A percentile compares a stretch with the other conserved stretches of the same genome.
These are phyloP conservation scores for Drosophila carrolli DNA, from an alignment of 1,140 invertebrate species.

Conservation along the genomic window DNA sequence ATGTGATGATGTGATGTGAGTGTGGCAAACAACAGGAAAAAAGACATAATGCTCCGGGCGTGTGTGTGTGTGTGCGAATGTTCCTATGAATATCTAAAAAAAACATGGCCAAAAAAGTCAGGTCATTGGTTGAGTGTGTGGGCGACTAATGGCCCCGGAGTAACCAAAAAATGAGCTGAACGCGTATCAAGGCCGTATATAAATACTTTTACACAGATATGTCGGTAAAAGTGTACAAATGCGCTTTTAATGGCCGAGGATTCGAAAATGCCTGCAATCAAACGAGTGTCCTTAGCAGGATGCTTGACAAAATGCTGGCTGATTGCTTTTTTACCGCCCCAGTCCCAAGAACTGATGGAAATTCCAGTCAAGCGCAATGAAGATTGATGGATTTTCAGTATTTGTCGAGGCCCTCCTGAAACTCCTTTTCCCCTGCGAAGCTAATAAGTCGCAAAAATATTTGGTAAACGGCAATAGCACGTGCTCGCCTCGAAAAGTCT, in stretches of 20 bases:
- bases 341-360: conserved; percentile 19
- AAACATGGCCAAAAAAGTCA: conserved; percentile 61
- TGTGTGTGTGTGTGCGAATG: conserved; percentile 45
- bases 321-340: conserved; percentile 37
- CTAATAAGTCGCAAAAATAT: conserved; percentile 74
- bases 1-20: conserved; percentile 9
- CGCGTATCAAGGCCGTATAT: conserved; percentile 51
- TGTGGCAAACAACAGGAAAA: conserved; percentile 42
- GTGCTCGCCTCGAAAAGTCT: conserved; percentile 39
- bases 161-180: conserved; percentile 41
- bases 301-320: conserved; percentile 56
- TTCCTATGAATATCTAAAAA: conserved; percentile 64
- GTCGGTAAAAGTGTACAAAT: conserved; percentile 46
- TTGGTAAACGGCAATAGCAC: conserved; percentile 42
- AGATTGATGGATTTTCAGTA: conserved; percentile 71
- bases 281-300: conserved; percentile 21
- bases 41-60: conserved; percentile 70
- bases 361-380: conserved; percentile 54
- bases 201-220: conserved; percentile 45
- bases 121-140: conserved; percentile 46
- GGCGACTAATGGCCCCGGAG: conserved; percentile 46
- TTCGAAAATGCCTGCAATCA: conserved; percentile 37
- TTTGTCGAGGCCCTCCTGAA: conserved; percentile 44
- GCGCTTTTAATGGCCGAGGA: conserved; percentile 71
- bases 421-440: conserved; percentile 18